Base-by-base conservation (phyloP, 2,113 vertebrate genomes). In the Antigone vipio region DNA sequence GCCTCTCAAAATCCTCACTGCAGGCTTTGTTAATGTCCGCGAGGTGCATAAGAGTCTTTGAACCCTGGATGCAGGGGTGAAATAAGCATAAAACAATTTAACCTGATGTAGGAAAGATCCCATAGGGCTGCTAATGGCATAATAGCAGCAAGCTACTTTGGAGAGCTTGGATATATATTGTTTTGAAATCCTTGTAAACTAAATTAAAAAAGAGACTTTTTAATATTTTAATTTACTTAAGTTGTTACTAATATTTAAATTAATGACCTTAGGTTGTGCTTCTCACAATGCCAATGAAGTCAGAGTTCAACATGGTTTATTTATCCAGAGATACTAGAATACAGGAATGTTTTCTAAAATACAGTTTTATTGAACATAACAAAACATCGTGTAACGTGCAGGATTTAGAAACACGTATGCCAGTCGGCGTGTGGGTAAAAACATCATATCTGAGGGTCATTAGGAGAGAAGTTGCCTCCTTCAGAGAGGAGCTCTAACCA, bases 361-460 rank as follows among this genome's bases (percentile, higher is more conserved):
- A 30, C 5, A 22, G 21, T 26, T 3, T 35, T 63, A 35, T 0
- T 44, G n/a, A 92, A 38, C 15, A 58, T 35, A 40, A 26, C 26
- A 76, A 90, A 93, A 29, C 11, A 9, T 12, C 35, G 23, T 88
- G 18, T 16, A 47, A 53, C 9, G 55, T 21, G 34, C 27, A 52
- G 68, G 30, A 40, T 79, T 42, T n/a, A 30, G 45, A 77, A 81
- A 77, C 15, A 9, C 3, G 12, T 23, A 6, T 3, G 18, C 3
- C 5, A 5, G 30, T n/a, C 42, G 29, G 12, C 2, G 18, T 62
- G 42, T 9, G 40, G 27, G 30, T 76, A n/a, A 88, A 76, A 69
- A 2, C n/a, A 15, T 64, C 0, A 0, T 29, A 21, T 58, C 18
- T 62, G 47, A 59, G 59, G 12, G 13, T 5, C 64, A 12, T 34